Conservation (phyloP, 1,140 invertebrate species). For the Drosophila pallidifrons region DNA sequence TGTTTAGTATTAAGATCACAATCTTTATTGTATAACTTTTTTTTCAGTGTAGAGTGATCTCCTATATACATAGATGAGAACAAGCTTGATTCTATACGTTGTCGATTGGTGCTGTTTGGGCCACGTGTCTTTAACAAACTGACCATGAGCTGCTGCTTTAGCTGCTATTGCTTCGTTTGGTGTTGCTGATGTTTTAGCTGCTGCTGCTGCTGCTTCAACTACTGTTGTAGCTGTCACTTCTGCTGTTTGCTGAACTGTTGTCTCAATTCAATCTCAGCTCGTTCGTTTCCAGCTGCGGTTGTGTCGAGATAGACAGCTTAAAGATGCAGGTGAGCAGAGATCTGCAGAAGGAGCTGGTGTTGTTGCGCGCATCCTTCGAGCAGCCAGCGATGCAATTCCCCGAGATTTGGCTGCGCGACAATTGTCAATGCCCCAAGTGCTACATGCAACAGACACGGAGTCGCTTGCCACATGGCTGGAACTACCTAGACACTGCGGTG, state of each 20-base stretch:
- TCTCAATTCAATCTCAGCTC: conserved; percentile 11
- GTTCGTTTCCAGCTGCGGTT: not conserved
- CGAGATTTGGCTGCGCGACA: conserved; percentile 89
- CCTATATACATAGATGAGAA: conserved; percentile 9
- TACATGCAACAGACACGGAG: conserved; percentile 87
- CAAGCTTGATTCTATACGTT: not conserved
- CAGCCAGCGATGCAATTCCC: conserved; percentile 86
- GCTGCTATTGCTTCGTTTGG: not conserved
- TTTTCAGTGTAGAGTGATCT: conserved; percentile 6
- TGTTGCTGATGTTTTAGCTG: too few relatives aligned
- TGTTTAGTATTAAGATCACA: too few relatives aligned
- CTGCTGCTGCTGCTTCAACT: conserved; percentile 14
- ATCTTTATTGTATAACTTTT: too few relatives aligned
- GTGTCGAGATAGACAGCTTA: not conserved
- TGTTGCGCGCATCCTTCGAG: conserved; percentile 31
- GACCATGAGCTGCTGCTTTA: conserved; percentile 15
- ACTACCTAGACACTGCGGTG: conserved; percentile 61
- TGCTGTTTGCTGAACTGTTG: not conserved
- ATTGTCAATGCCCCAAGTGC: conserved; percentile 89
- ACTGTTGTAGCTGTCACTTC: too few relatives aligned
- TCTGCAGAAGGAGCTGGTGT: conserved; percentile 42
- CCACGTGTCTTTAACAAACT: conserved; percentile 32
- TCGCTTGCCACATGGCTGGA: conserved; percentile 83
- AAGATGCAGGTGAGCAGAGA: conserved; percentile 24
- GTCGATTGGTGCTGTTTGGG: conserved; percentile 14